Percentiles rank a stretch among this genome's conserved stretches.
Evolutionary conservation across 1,140 invertebrate species (phyloP).

Genomic region (Drosophila lacertosa): DNA sequence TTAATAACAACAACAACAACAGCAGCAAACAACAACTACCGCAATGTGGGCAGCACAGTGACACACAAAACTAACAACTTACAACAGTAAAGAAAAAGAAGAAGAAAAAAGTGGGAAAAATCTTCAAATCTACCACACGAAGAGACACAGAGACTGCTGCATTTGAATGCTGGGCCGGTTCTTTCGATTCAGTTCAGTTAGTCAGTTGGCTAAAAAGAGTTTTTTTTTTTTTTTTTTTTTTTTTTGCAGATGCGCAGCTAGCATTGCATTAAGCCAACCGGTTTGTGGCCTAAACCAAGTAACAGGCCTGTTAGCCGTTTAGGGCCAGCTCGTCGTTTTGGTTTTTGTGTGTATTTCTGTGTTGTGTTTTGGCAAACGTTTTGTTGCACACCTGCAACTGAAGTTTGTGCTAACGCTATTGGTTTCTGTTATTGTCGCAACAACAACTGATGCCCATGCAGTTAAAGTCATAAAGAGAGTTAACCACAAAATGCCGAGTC

Average conservation of each 20-base stretch:
- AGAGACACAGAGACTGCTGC: conserved; percentile 59
- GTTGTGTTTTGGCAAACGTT: conserved; percentile 58
- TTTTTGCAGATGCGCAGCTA: conserved; percentile 69
- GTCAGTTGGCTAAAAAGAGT: conserved; percentile 29
- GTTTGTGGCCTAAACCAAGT: conserved; percentile 69
- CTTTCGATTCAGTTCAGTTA: conserved; percentile 25
- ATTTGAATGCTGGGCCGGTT: conserved; percentile 65
- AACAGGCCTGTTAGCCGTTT: conserved; percentile 52
- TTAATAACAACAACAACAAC: conserved; percentile 69
- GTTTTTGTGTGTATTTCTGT: conserved; percentile 31
- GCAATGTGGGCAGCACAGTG: conserved; percentile 77
- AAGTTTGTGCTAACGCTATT: conserved; percentile 57
- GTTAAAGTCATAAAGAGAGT: no score
- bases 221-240: no score
- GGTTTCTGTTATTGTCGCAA: conserved; percentile 53
- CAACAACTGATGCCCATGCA: no score
- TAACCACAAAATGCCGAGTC: no score
- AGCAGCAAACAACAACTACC: conserved; percentile 61
- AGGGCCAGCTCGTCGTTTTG: conserved; percentile 58
- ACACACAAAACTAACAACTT: conserved; percentile 69
- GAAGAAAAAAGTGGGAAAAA: conserved; percentile 22
- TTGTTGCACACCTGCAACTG: conserved; percentile 68
- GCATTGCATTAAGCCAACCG: conserved; percentile 53
- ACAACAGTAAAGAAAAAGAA: conserved; percentile 26
- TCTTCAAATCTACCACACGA: conserved; percentile 26